Percentiles rank a stretch among this genome's conserved stretches.
Evolutionary conservation across 1,140 invertebrate genomes (phyloP).

Genomic region (Ceratosolen fusciceps): DNA sequence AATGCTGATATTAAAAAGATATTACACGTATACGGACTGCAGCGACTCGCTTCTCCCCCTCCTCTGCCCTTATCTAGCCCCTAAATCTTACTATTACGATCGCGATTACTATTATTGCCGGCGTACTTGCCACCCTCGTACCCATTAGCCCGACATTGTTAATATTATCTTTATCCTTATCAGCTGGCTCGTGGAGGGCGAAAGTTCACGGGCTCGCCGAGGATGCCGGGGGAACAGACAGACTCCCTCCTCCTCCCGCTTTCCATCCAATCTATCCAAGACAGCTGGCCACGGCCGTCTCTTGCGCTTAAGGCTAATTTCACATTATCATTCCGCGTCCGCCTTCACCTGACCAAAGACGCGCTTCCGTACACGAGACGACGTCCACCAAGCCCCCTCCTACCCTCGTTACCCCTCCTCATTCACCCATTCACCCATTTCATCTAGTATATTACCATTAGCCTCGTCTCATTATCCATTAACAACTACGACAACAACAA

Average conservation of each 20-base stretch:
- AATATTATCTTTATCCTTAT: neutral
- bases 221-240: neutral
- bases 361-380: no score
- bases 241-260: no score
- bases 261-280: neutral
- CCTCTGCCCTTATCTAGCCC: neutral
- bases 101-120: neutral
- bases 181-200: neutral
- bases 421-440: neutral
- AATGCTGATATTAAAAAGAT: neutral
- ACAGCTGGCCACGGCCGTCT: neutral
- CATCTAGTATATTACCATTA: neutral
- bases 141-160: neutral
- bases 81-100: neutral
- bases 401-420: no score
- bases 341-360: neutral
- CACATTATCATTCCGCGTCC: neutral
- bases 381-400: no score
- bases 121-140: neutral
- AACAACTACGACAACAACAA: neutral
- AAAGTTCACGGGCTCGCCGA: neutral
- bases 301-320: slow-evolving; percentile 8
- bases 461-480: neutral
- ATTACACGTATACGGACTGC: no score
- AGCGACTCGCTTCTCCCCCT: neutral